Evolutionary conservation across 1,140 invertebrate species (phyloP).

Genomic region (Ctenoplectra terminalis): DNA sequence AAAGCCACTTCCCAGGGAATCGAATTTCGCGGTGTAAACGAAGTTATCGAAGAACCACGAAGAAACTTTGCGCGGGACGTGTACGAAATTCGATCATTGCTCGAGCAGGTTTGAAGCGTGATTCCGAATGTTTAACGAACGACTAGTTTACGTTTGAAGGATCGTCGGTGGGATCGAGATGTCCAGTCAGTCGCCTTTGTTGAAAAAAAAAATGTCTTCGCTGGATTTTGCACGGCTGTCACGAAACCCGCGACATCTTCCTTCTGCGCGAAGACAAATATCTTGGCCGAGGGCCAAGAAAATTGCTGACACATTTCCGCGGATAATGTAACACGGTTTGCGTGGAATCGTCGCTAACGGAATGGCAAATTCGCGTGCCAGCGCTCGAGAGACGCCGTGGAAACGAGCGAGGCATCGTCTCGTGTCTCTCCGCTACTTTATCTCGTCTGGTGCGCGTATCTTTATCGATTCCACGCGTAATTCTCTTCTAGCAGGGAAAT

Average conservation of each 20-base stretch:
- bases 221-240: slow-evolving; percentile 21
- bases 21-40: neutral
- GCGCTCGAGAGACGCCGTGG: slow-evolving; percentile 26
- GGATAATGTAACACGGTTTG: slow-evolving; percentile 49
- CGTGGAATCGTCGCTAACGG: slow-evolving; percentile 56
- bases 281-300: slow-evolving; percentile 58
- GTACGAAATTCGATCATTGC: neutral
- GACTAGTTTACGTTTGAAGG: neutral
- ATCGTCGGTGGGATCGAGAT: neutral
- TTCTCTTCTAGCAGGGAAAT: neutral
- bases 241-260: slow-evolving; percentile 3
- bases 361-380: slow-evolving; percentile 49
- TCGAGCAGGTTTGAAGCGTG: neutral
- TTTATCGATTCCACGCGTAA: neutral
- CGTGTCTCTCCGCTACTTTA: neutral
- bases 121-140: too few relatives aligned
- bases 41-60: neutral
- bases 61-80: neutral
- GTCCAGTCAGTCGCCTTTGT: neutral
- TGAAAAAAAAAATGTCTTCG: neutral
- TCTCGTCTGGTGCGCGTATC: neutral
- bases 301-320: slow-evolving; percentile 66
- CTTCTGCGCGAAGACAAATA: slow-evolving; percentile 37
- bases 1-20: neutral
- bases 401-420: neutral